Evolutionary conservation across 2,113 vertebrate species (phyloP).

Genomic region (Dendrocopos noguchii): DNA sequence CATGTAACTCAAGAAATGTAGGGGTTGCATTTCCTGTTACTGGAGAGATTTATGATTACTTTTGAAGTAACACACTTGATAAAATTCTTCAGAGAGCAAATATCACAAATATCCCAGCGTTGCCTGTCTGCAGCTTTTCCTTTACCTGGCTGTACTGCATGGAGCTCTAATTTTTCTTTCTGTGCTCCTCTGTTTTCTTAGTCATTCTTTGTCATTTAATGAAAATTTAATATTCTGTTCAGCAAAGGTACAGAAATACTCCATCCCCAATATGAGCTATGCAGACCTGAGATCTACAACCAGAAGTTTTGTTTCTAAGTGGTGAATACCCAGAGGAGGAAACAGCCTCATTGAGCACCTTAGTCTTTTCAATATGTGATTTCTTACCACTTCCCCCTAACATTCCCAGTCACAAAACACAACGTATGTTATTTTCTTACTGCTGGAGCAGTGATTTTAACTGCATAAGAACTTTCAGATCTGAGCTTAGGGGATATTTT

Average conservation of each 20-base stretch:
- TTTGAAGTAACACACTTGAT: constrained; percentile 32
- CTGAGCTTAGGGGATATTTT: background rate
- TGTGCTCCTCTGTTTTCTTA: background rate
- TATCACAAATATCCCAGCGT: background rate
- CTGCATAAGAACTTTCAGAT: background rate
- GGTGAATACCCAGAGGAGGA: background rate
- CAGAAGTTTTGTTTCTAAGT: background rate
- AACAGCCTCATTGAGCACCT: background rate
- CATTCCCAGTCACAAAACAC: background rate
- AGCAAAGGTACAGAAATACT: background rate
- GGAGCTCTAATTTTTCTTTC: background rate
- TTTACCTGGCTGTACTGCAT: background rate
- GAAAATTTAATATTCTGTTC: background rate
- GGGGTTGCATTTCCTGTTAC: constrained; percentile 21
- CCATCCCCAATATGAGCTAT: background rate
- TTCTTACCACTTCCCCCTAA: background rate
- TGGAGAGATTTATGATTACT: constrained; percentile 50
- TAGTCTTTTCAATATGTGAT: background rate
- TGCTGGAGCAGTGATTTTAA: background rate
- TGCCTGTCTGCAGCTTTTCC: background rate
- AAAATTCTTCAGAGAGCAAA: constrained; percentile 16
- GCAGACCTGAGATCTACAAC: background rate
- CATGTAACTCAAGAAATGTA: constrained; percentile 48
- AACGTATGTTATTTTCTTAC: background rate
- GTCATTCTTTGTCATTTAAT: background rate